Evolutionary conservation across 2,888 invertebrate species (phyloP).

Genomic region (Odiellus spinosus): DNA sequence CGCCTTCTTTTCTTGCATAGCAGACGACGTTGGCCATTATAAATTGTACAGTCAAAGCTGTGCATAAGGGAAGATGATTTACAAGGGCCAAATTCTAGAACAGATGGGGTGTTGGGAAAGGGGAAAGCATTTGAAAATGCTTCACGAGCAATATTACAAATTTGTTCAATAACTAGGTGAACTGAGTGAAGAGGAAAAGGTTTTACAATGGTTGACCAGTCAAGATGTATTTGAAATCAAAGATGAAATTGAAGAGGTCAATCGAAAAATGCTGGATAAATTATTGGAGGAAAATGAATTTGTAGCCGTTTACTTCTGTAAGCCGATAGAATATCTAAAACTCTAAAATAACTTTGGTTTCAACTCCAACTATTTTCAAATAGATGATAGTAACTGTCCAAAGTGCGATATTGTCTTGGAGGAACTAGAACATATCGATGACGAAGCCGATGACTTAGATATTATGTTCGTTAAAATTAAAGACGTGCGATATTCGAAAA

Average conservation of each 20-base stretch:
- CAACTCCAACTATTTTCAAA: slow-evolving; percentile 18
- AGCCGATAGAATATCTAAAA: slow-evolving; percentile 33
- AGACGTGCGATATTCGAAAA: slow-evolving; percentile 73
- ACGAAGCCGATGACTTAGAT: slow-evolving; percentile 82
- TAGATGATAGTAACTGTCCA: slow-evolving; percentile 64
- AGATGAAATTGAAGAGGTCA: slow-evolving; percentile 93
- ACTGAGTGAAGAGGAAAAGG: slow-evolving; percentile 64
- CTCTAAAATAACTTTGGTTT: background rate
- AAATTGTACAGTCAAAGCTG: no score
- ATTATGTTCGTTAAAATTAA: slow-evolving; percentile 90
- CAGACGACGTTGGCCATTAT: no score
- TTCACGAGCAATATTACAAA: no score
- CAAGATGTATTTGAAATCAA: slow-evolving; percentile 89
- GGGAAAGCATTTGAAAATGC: no score
- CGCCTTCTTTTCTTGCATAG: no score
- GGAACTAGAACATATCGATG: slow-evolving; percentile 81
- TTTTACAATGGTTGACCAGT: slow-evolving; percentile 75
- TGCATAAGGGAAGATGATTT: no score
- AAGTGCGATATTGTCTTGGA: slow-evolving; percentile 68
- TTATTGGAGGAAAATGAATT: slow-evolving; percentile 86
- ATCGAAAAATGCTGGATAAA: slow-evolving; percentile 89
- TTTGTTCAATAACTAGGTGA: slow-evolving; percentile 40
- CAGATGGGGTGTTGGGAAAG: no score
- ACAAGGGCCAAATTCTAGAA: no score
- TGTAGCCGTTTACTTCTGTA: slow-evolving; percentile 87